Evolutionary conservation across 2,113 vertebrate species (phyloP).

Genomic region (Pelobates fuscus): DNA sequence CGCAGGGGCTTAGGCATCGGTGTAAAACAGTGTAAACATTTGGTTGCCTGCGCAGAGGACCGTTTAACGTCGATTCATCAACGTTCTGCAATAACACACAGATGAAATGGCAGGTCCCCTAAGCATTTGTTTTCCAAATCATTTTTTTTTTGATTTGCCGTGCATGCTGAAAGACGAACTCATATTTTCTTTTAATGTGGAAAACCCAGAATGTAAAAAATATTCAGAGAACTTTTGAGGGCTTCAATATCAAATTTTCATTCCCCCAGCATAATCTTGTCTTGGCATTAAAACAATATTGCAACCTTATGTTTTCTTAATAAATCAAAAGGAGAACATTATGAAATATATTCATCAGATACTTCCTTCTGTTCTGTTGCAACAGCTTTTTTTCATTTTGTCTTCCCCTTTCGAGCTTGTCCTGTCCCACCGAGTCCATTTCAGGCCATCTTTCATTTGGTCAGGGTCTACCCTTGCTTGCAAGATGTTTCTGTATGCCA

Average conservation of each 20-base stretch:
- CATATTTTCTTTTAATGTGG: conserved; percentile 50
- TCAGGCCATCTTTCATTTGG: conserved; percentile 85
- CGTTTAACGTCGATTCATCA: conserved; percentile 47
- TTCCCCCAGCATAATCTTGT: conserved; percentile 53
- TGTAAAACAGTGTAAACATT: too few relatives aligned
- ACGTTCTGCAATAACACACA: conserved; percentile 28
- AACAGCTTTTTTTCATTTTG: conserved; percentile 55
- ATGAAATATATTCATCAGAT: conserved; percentile 65
- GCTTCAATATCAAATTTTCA: conserved; percentile 50
- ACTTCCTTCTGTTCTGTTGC: conserved; percentile 79
- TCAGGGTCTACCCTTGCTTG: conserved; percentile 72
- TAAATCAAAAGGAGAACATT: conserved; percentile 62
- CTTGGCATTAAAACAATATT: conserved; percentile 55
- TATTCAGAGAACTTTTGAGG: conserved; percentile 14
- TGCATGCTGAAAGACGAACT: conserved; percentile 11
- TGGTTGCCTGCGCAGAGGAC: too few relatives aligned
- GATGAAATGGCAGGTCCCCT: conserved; percentile 26
- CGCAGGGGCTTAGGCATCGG: too few relatives aligned
- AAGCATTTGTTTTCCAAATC: conserved; percentile 37
- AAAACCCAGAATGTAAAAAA: conserved; percentile 52
- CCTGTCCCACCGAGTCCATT: conserved; percentile 76
- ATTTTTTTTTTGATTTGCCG: conserved; percentile 18
- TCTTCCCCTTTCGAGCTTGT: conserved; percentile 70
- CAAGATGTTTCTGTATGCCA: conserved; percentile 71
- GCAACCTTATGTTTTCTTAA: conserved; percentile 62